phyloP scores from a whole-genome alignment of 37 sponge, comb jelly and placozoan species.

The Cliona cf. orientalis region DNA sequence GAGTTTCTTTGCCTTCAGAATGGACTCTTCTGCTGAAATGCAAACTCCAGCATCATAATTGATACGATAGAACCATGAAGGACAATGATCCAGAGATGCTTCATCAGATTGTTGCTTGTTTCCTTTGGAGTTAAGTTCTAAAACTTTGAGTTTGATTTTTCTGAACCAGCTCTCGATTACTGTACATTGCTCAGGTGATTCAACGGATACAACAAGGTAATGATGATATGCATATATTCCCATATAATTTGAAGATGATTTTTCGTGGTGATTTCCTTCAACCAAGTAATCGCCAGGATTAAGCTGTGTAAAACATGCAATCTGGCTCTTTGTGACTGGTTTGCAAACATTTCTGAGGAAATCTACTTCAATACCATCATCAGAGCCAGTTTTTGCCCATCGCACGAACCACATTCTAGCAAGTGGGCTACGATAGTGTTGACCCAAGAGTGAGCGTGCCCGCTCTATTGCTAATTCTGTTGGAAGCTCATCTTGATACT shows the following conservation, averaged over 20 bases:
- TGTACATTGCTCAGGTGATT: constrained; percentile 7
- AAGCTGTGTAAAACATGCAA: constrained; percentile 30
- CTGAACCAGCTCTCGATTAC: constrained; percentile 27
- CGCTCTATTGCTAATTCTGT: constrained; percentile 22
- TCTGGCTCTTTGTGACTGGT: constrained; percentile 47
- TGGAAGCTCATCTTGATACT: constrained; percentile 33
- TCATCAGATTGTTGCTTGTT: background rate
- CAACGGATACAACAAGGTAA: constrained; percentile 19
- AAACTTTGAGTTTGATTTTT: too few relatives aligned
- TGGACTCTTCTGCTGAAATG: constrained; percentile 3
- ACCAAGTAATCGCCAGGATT: constrained; percentile 46
- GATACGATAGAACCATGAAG: background rate
- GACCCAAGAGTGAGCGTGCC: constrained; percentile 16
- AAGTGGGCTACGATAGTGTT: background rate
- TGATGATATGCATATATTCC: too few relatives aligned
- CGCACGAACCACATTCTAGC: constrained; percentile 48
- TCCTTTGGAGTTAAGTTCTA: too few relatives aligned
- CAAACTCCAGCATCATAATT: constrained; percentile 28
- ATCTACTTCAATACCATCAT: constrained; percentile 39
- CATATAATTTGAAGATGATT: too few relatives aligned
- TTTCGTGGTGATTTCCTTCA: background rate
- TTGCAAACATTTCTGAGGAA: constrained; percentile 7
- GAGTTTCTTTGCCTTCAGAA: constrained; percentile 7
- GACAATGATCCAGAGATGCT: background rate
- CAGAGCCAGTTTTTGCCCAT: constrained; percentile 58